Evolutionary conservation across 2,888 invertebrate genomes (phyloP), one percentile per base, ranked within the genome.

Genomic region (Mechanitis messenoides): DNA sequence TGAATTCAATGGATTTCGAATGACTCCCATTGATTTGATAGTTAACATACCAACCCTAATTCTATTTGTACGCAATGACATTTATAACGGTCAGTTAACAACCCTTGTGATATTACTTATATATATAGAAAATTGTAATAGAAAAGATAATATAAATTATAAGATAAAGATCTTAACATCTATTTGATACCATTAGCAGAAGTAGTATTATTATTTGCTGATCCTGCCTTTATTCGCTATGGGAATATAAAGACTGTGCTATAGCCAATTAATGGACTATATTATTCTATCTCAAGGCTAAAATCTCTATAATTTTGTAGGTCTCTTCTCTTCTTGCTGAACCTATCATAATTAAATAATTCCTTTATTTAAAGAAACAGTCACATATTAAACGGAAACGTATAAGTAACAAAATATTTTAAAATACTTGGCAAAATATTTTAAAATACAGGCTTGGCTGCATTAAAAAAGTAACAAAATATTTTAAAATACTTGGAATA

Each of bases 21-120:
- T 53, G 42, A 45, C 38, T 56, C 56, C 45, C 59, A 54, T 56
- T 60, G 63, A 60, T 63, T 63, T 50, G 57, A 60, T 60, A 63
- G 55, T 50, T 53, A 58, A 59, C 59, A 59, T 53, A 56, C 46
- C 54, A 28, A 53, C 53, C 46, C 9, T 3, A 9, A 50, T 3
- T 2, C 31, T 7, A 31, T 31, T 50, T 2, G 31, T 50, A 31
- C 11, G 7, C 42, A 42, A 42, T 42, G 42, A 42, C 42, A 9
- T 42, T 42, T 42, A 5, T 9, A 42, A 9, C 35, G 6, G 35
- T 35, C 1, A 2, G 3, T 35, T 35, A 5, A 1, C 2, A 35
- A 1, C 35, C 35, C 6, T 35, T 35, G 35, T 6, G 35, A 35
- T 2, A 5, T 35, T 35, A 35, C 20, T 20, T 35, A 35, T 35